Base-by-base conservation (phyloP, 92 coral and sea anemone genomes). In the Paragorgia papillata region DNA sequence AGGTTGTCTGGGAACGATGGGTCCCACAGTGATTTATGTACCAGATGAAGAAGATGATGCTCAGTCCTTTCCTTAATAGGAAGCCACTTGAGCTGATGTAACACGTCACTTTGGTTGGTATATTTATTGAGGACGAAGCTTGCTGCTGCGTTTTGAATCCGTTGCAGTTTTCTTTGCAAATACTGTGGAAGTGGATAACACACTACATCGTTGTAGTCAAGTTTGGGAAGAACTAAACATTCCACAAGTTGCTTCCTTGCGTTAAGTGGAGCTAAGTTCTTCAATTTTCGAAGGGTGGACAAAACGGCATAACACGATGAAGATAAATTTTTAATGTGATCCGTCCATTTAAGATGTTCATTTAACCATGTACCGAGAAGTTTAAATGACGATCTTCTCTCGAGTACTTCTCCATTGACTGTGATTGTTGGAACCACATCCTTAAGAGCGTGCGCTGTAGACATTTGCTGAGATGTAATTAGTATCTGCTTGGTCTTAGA, bases 401-500 rank as follows among this genome's bases (percentile, higher is more conserved):
- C 76, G 5, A 79, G 43, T 21, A 63, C 29, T 53, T 79, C 63
- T 18, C 63, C 40, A 24, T 56, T 66, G 29, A 79, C 37, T 24
- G 68, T 66, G 30, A 66, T 48, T 35, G 41, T 24, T 31, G 67
- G 76, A 15, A 30, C 40, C 8, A 17, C 13, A 12, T 57, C 62
- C 27, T 46, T 57, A 3, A 54, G 70, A 49, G n/a, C 39, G 2
- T 73, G 66, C 19, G 37, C 39, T 30, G 69, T 13, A 9, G 70
- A 28, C 80, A 74, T 57, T 74, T 74, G 80, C 26, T 29, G 80
- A 10, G 80, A 54, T 31, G 69, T 57, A 21, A 71, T 25, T 48
- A 46, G 62, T 73, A 62, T 77, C 48, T 67, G 69, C 59, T 77
- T 78, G 44, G 80, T 82, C 66, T 82, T 62, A 17, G 74, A 60